Evolutionary conservation across 2,797 vertebrate genomes (phyloP).

Genomic region (Arremon aurantiirostris): DNA sequence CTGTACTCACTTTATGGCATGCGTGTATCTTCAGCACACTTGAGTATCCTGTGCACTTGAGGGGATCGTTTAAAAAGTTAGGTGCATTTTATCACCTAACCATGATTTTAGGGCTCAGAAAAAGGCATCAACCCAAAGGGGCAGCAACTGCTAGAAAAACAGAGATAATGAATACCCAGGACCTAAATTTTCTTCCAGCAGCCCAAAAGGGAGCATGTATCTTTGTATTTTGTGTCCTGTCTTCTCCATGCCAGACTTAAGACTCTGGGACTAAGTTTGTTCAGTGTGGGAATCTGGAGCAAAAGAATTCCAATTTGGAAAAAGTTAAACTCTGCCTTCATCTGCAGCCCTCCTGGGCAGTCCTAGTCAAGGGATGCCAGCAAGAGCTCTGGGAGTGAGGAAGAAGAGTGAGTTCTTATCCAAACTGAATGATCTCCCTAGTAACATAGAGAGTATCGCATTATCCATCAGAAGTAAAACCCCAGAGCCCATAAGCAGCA

Average conservation of each 20-base stretch:
- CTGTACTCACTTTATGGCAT: neutral
- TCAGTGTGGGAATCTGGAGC: neutral
- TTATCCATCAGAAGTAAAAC: neutral
- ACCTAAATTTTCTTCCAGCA: neutral
- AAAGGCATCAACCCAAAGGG: neutral
- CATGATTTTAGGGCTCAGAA: neutral
- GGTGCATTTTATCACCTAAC: neutral
- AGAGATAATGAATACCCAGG: neutral
- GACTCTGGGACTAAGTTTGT: neutral
- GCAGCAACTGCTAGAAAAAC: neutral
- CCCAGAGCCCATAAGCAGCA: neutral
- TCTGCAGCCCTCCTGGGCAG: neutral
- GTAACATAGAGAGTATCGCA: fast-evolving
- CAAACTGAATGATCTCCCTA: neutral
- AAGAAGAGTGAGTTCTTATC: neutral
- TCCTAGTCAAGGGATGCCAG: neutral
- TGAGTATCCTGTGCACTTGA: neutral
- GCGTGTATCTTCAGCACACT: neutral
- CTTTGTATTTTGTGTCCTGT: neutral
- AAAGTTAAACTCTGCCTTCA: neutral
- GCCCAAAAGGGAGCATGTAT: neutral
- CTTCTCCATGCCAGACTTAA: neutral
- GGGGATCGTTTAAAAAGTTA: neutral
- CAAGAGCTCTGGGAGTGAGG: neutral
- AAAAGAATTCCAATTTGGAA: neutral